Evolutionary conservation across 2,113 vertebrate genomes (phyloP).

Genomic region (Haemorhous mexicanus): DNA sequence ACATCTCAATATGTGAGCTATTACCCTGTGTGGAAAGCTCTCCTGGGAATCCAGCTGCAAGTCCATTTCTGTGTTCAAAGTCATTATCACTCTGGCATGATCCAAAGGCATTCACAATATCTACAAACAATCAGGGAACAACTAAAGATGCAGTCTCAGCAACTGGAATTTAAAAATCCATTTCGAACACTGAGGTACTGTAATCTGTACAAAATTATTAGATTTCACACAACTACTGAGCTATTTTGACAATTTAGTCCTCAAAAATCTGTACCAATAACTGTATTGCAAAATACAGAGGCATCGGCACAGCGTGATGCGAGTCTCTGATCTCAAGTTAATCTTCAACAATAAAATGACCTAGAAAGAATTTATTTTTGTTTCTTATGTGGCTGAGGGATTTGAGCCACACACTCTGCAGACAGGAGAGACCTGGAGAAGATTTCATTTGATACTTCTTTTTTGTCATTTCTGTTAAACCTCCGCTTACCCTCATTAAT

Average conservation of each 20-base stretch:
- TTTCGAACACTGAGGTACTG: constrained; percentile 51
- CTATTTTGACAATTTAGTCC: constrained; percentile 55
- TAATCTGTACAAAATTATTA: constrained; percentile 63
- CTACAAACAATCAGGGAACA: constrained; percentile 41
- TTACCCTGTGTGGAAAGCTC: not conserved
- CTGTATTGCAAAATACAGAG: constrained; percentile 38
- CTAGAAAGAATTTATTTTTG: constrained; percentile 42
- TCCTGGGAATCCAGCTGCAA: constrained; percentile 29
- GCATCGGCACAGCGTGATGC: constrained; percentile 28
- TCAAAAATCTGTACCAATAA: constrained; percentile 51
- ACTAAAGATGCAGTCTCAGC: not conserved
- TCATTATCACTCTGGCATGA: not conserved
- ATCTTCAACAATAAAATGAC: constrained; percentile 56
- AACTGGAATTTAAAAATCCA: constrained; percentile 48
- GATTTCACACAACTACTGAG: constrained; percentile 38
- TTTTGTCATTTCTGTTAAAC: not conserved
- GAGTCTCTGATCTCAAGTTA: constrained; percentile 38
- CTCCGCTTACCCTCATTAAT: constrained; percentile 13
- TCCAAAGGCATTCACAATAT: constrained; percentile 9
- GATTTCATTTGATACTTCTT: constrained; percentile 8
- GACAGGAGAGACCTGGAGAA: not conserved
- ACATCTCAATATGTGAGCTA: constrained; percentile 20
- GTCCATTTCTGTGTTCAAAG: constrained; percentile 25
- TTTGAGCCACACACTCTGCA: constrained; percentile 20
- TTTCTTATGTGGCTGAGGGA: constrained; percentile 14